Evolutionary conservation across 2,888 invertebrate species (phyloP).

Genomic region (Leptinotarsa rubiginosa): DNA sequence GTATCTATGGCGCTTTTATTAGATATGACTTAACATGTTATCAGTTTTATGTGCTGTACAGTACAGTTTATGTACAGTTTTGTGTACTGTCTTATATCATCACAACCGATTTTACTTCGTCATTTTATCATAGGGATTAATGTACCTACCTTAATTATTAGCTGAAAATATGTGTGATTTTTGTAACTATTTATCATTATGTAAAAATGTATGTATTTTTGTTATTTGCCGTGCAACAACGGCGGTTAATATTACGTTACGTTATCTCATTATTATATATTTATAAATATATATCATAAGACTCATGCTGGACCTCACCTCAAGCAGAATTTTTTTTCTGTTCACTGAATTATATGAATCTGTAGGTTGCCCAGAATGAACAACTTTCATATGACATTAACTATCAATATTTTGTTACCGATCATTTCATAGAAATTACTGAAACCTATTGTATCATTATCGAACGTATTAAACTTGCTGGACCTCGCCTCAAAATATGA

Average conservation of each 20-base stretch:
- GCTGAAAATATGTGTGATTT: constrained; percentile 66
- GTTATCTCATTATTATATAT: constrained; percentile 60
- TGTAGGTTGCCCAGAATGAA: constrained; percentile 51
- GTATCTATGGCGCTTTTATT: constrained; percentile 53
- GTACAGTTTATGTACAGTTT: neutral
- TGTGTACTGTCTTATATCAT: constrained; percentile 50
- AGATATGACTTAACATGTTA: constrained; percentile 48
- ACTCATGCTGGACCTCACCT: constrained; percentile 58
- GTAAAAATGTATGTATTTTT: constrained; percentile 65
- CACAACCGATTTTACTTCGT: constrained; percentile 53
- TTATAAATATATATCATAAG: constrained; percentile 55
- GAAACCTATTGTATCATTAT: too few relatives aligned
- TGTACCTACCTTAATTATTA: constrained; percentile 64
- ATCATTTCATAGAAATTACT: too few relatives aligned
- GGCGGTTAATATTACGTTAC: constrained; percentile 53
- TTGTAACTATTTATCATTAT: constrained; percentile 63
- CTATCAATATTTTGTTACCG: constrained; percentile 62
- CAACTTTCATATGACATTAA: constrained; percentile 59
- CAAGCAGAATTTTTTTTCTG: constrained; percentile 44
- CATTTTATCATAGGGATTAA: constrained; percentile 60
- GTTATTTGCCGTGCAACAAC: constrained; percentile 55
- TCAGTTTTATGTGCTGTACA: constrained; percentile 25
- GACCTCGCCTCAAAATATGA: constrained; percentile 52
- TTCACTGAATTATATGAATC: constrained; percentile 48
- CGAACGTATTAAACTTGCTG: too few relatives aligned